Evolutionary conservation across 2,797 vertebrate species (phyloP).

Genomic region (Hemibagrus guttatus): DNA sequence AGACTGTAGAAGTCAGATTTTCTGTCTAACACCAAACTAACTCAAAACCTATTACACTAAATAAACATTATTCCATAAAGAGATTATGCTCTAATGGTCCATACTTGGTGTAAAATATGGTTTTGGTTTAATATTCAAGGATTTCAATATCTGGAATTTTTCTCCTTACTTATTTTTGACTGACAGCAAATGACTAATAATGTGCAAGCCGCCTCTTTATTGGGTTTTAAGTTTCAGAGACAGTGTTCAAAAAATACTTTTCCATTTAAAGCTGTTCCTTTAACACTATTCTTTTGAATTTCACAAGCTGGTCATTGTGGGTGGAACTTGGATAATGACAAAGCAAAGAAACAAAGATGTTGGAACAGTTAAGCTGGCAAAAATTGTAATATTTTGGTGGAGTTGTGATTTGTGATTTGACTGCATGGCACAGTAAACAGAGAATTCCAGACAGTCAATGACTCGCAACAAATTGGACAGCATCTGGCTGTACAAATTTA

Average conservation of each 20-base stretch:
- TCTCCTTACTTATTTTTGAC: not conserved
- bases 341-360: too few species aligned
- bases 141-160: not conserved
- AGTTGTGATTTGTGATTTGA: not conserved
- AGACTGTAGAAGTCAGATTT: not conserved
- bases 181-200: not conserved
- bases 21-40: not conserved
- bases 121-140: not conserved
- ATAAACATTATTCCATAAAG: not conserved
- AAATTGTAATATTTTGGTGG: not conserved
- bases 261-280: not conserved
- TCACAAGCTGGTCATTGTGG: too few species aligned
- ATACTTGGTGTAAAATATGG: not conserved
- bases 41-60: not conserved
- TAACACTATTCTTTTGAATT: constrained; percentile 1
- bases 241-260: not conserved
- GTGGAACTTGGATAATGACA: not conserved
- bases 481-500: not conserved
- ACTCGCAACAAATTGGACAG: not conserved
- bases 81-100: not conserved
- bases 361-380: not conserved
- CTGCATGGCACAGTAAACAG: not conserved
- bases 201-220: not conserved
- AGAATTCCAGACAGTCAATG: not conserved
- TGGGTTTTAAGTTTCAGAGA: not conserved